Conservation (phyloP, 2,113 vertebrate genomes). For the Jacana jacana region DNA sequence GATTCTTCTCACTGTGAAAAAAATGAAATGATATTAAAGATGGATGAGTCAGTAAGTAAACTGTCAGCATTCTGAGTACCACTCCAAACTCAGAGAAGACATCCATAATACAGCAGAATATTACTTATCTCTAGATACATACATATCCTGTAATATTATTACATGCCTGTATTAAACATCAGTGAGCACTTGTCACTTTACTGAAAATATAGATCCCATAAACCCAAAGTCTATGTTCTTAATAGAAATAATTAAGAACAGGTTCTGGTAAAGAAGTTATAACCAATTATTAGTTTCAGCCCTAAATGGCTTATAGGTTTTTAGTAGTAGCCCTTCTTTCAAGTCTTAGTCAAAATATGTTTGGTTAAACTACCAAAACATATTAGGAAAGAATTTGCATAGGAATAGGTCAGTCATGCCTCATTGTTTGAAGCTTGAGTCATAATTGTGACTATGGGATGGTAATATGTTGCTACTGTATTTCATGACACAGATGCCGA, state of each 20-base stretch:
- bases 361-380: not conserved
- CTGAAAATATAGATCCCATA: not conserved
- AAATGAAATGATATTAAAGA: not conserved
- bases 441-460: slow-evolving; percentile 33
- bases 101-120: not conserved
- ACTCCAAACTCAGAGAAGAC: not conserved
- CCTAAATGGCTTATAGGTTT: not conserved
- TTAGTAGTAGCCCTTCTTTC: not conserved
- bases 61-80: not conserved
- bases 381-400: not conserved
- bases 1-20: not conserved
- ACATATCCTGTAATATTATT: not conserved
- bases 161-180: not conserved
- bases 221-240: not conserved
- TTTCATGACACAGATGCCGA: not conserved
- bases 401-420: not conserved
- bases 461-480: not conserved
- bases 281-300: not conserved
- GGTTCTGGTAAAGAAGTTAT: not conserved
- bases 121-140: not conserved
- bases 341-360: not conserved
- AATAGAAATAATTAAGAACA: not conserved
- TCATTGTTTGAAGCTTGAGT: not conserved
- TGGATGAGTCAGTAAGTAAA: not conserved
- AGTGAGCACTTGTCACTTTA: not conserved